Evolutionary conservation across 2,113 vertebrate species (phyloP).

Genomic region (Agelaius phoeniceus): DNA sequence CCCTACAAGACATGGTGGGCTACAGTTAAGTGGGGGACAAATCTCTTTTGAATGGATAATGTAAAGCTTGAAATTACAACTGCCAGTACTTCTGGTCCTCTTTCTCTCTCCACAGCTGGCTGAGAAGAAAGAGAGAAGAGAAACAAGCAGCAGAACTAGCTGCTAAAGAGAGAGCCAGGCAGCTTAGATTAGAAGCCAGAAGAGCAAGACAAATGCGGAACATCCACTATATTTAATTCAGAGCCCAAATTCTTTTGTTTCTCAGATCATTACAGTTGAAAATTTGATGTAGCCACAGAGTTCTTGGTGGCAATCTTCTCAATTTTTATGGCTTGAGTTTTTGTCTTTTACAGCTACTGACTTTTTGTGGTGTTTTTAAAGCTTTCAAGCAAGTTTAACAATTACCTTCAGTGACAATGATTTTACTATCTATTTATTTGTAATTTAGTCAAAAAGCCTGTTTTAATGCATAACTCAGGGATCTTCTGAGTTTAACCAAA

Average conservation of each 20-base stretch:
- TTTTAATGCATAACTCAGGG: conserved; percentile 36
- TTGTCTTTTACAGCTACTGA: conserved; percentile 7
- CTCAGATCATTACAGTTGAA: conserved; percentile 79
- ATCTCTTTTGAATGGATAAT: not conserved
- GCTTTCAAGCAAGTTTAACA: conserved; percentile 23
- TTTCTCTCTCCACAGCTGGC: conserved; percentile 81
- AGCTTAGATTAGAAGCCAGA: conserved; percentile 85
- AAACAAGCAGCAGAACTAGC: conserved; percentile 85
- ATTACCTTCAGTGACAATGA: conserved; percentile 16
- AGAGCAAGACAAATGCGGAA: conserved; percentile 81
- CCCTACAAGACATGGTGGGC: not conserved
- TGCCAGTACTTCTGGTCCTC: not conserved
- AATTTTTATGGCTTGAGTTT: conserved; percentile 1
- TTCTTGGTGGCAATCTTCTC: not conserved
- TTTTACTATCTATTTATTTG: conserved; percentile 50
- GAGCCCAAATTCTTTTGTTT: conserved; percentile 82
- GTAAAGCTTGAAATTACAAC: not conserved
- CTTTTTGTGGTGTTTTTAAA: conserved; percentile 42
- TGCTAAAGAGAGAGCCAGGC: conserved; percentile 82
- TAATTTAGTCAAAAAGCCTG: conserved; percentile 45
- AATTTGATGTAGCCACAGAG: conserved; percentile 55
- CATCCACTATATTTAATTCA: conserved; percentile 73
- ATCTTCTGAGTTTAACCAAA: conserved; percentile 17
- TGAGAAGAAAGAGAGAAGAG: conserved; percentile 86
- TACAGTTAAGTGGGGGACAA: not conserved